Percentiles rank a stretch among this genome's conserved stretches.
These are phyloP conservation scores for Drosophila bunnanda DNA, from an alignment of 2,888 invertebrate species.

Conservation along the genomic window DNA sequence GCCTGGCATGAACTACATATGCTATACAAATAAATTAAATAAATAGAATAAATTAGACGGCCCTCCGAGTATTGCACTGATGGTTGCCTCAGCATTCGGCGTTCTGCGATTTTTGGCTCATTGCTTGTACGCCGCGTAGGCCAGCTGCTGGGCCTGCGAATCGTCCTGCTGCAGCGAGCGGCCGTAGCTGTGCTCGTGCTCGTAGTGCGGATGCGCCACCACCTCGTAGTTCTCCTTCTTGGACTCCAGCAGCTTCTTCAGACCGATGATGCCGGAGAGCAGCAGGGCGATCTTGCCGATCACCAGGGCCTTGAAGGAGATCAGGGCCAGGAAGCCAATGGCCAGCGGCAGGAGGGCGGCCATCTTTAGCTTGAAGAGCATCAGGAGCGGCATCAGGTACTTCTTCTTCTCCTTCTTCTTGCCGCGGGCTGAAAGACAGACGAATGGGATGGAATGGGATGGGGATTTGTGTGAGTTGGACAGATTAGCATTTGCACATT, in stretches of 20 bases:
- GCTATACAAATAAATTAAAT: constrained; percentile 77
- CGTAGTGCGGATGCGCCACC: constrained; percentile 89
- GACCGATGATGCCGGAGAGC: constrained; percentile 89
- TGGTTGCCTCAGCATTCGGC: constrained; percentile 34
- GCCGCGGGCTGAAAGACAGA: constrained; percentile 87
- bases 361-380: constrained; percentile 92
- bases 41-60: constrained; percentile 77
- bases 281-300: constrained; percentile 93
- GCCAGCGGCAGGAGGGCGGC: constrained; percentile 91
- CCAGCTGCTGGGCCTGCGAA: constrained; percentile 88
- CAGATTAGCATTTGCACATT: constrained; percentile 52
- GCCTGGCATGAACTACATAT: constrained; percentile 65
- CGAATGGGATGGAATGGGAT: constrained; percentile 49
- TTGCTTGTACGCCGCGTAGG: constrained; percentile 88
- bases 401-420: constrained; percentile 92
- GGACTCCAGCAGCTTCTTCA: constrained; percentile 90
- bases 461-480: background rate
- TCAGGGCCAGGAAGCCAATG: constrained; percentile 90
- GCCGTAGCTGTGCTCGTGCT: constrained; percentile 87
- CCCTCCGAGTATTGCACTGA: constrained; percentile 77
- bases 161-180: constrained; percentile 86
- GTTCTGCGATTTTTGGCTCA: constrained; percentile 49
- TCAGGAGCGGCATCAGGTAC: constrained; percentile 90
- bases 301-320: constrained; percentile 93
- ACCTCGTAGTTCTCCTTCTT: constrained; percentile 92